Percentiles rank a stretch among this genome's conserved stretches.
phyloP scores from a whole-genome alignment of 2,797 vertebrate species.

The Buphagus erythrorhynchus region DNA sequence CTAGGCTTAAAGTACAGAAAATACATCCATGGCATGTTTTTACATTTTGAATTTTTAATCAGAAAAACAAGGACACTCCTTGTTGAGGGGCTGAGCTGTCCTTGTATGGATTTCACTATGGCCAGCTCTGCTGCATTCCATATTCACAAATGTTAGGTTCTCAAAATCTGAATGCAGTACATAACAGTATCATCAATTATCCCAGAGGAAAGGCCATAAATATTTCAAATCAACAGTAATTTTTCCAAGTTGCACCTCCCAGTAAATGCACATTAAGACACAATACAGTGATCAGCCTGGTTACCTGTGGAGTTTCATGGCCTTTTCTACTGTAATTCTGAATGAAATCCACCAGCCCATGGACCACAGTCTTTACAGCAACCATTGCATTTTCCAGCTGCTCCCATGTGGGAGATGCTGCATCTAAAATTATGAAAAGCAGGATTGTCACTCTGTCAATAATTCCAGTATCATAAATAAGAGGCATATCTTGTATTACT shows the following conservation, averaged over 20 bases:
- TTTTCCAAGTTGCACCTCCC: not conserved
- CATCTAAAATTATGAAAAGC: constrained; percentile 75
- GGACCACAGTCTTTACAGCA: constrained; percentile 92
- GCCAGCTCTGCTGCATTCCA: not conserved
- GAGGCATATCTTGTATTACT: not conserved
- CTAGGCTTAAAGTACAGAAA: not conserved
- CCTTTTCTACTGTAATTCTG: constrained; percentile 97
- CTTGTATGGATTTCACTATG: not conserved
- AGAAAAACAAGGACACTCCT: not conserved
- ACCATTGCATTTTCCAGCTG: constrained; percentile 94
- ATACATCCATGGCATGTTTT: not conserved
- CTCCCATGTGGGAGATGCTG: constrained; percentile 89
- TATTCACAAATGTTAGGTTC: not conserved
- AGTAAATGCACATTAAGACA: not conserved
- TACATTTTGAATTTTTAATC: not conserved
- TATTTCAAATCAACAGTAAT: not conserved
- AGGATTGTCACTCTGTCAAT: not conserved
- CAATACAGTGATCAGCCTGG: rapidly evolving
- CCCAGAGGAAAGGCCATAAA: not conserved
- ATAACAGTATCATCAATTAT: not conserved
- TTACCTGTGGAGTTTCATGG: constrained; percentile 92
- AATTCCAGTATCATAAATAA: not conserved
- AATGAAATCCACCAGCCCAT: constrained; percentile 94
- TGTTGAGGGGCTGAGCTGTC: not conserved
- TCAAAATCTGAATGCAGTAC: not conserved